Percentiles rank a stretch among this genome's conserved stretches.
Evolutionary conservation across 2,888 invertebrate genomes (phyloP).

Genomic region (Acrobasis consociella): DNA sequence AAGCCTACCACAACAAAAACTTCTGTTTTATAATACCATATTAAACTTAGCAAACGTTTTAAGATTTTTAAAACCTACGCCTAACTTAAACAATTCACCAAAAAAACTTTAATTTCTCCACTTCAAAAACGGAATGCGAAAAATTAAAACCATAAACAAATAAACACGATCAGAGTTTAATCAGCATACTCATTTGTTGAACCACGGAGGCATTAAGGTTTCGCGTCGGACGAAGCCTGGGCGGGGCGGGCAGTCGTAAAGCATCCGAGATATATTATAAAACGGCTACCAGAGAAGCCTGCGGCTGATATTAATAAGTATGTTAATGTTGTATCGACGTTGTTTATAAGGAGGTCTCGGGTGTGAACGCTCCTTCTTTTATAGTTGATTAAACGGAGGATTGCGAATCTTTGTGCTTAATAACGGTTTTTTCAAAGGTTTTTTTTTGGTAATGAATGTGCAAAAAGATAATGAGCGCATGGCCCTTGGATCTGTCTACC

Average conservation of each 20-base stretch:
- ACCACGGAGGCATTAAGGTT: conserved; percentile 50
- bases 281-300: conserved; percentile 71
- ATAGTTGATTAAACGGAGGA: conserved; percentile 25
- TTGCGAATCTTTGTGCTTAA: conserved; percentile 8
- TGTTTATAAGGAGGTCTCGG: conserved; percentile 30
- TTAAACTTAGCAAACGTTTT: no score
- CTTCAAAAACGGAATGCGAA: conserved; percentile 20
- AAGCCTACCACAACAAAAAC: no score
- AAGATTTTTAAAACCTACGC: no score
- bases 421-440: not conserved
- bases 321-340: conserved; percentile 62
- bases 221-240: conserved; percentile 53
- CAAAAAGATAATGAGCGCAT: no score
- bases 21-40: no score
- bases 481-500: no score
- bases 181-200: conserved; percentile 73
- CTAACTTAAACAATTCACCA: not conserved
- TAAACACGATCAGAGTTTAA: conserved; percentile 61
- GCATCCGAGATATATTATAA: conserved; percentile 72
- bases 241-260: conserved; percentile 68
- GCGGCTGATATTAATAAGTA: conserved; percentile 75
- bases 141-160: conserved; percentile 44
- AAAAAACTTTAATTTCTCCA: conserved; percentile 8
- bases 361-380: conserved; percentile 13
- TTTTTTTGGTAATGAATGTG: not conserved